phyloP scores from a whole-genome alignment of 2,888 invertebrate species.

The Desoria tigrina region DNA sequence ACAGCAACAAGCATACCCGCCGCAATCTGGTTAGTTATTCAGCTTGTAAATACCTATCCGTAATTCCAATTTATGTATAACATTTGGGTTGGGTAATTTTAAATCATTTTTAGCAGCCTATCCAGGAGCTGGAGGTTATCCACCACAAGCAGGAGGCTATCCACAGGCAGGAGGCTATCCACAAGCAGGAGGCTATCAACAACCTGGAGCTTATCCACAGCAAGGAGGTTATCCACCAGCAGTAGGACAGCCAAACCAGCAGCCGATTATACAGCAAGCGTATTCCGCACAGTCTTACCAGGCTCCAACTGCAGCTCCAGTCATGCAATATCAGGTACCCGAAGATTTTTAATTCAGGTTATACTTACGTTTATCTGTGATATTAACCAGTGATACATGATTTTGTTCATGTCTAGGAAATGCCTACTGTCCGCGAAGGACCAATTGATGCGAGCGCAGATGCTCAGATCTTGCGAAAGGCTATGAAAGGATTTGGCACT shows the following conservation, averaged over 20 bases:
- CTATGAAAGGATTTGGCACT: constrained; percentile 75
- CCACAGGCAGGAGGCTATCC: constrained; percentile 19
- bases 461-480: constrained; percentile 78
- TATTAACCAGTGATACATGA: not conserved
- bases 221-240: constrained; percentile 3
- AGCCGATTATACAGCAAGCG: not conserved
- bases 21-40: no score
- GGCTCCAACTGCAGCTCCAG: constrained; percentile 17
- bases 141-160: constrained; percentile 18
- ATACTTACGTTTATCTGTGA: not conserved
- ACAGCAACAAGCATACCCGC: no score
- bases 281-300: constrained; percentile 16
- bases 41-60: no score
- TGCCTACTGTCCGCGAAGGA: constrained; percentile 38
- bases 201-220: constrained; percentile 30
- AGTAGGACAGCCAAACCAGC: not conserved
- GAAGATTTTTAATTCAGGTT: not conserved
- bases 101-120: not conserved
- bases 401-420: constrained; percentile 31
- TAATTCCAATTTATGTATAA: no score
- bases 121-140: constrained; percentile 3
- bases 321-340: constrained; percentile 25
- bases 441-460: constrained; percentile 77
- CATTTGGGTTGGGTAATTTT: no score
- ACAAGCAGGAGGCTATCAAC: not conserved